Conservation (phyloP, 1,140 invertebrate species). For the Zaprionus inermis region DNA sequence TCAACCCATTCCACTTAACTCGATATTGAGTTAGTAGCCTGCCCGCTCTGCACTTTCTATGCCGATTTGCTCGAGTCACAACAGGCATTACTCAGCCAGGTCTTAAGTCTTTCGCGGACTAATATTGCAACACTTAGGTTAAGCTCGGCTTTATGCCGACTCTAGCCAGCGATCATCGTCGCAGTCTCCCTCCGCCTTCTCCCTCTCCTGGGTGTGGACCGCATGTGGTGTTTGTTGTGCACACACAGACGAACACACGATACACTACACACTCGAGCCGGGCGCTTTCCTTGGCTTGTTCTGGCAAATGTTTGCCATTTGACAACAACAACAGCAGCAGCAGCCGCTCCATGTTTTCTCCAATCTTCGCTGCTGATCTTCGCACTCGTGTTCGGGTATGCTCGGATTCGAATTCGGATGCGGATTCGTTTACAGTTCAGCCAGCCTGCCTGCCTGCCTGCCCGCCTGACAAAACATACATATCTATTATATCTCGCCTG, state of each 20-base stretch:
- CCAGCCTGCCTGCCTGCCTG: background rate
- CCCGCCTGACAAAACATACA: conserved; percentile 60
- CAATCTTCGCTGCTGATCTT: conserved; percentile 61
- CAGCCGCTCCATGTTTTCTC: conserved; percentile 30
- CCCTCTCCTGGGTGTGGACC: conserved; percentile 41
- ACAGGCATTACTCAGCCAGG: conserved; percentile 34
- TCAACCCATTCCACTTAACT: background rate
- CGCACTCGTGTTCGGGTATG: conserved; percentile 15
- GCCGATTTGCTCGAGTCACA: conserved; percentile 45
- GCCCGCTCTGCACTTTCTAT: conserved; percentile 23
- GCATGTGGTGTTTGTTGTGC: conserved; percentile 81
- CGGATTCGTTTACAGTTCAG: conserved; percentile 21
- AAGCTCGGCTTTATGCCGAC: conserved; percentile 60
- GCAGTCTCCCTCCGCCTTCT: conserved; percentile 8
- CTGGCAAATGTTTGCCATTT: conserved; percentile 70
- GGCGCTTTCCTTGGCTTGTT: conserved; percentile 53
- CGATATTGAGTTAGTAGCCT: conserved; percentile 1
- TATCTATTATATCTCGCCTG: conserved; percentile 72
- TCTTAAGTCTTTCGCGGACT: conserved; percentile 18
- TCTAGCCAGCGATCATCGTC: conserved; percentile 55
- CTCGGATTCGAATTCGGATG: conserved; percentile 35
- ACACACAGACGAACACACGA: conserved; percentile 53
- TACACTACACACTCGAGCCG: conserved; percentile 21
- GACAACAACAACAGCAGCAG: conserved; percentile 32
- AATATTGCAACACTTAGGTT: conserved; percentile 67